A percentile compares a stretch with the other conserved stretches of the same genome.
These are phyloP conservation scores for Epirrhoe tristata DNA, from an alignment of 2,888 invertebrate genomes.

Conservation along the genomic window DNA sequence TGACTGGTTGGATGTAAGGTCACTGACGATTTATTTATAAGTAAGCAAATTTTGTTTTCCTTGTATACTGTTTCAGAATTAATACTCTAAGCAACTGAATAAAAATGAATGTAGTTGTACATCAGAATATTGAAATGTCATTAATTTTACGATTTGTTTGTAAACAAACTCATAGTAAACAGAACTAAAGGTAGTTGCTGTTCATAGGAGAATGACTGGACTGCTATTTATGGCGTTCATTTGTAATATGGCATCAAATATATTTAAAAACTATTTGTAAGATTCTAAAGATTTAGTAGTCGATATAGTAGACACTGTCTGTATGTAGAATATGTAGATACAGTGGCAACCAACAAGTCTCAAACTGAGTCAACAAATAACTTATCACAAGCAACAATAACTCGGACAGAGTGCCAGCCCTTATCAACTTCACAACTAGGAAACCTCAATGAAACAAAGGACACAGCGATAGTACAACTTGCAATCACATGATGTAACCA, in stretches of 20 bases:
- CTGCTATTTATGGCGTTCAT: not conserved
- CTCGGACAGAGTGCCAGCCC: not conserved
- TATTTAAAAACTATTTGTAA: not conserved
- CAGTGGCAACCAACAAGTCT: slow-evolving; percentile 12
- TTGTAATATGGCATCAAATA: not conserved
- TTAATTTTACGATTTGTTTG: slow-evolving; percentile 41
- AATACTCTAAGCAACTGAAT: not conserved
- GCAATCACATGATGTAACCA: slow-evolving; percentile 14
- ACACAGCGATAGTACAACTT: not conserved
- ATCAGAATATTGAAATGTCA: not conserved
- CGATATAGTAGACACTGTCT: not conserved
- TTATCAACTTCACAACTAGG: slow-evolving; percentile 11
- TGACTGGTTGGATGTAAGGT: slow-evolving; percentile 20
- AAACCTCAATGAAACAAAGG: slow-evolving; percentile 23
- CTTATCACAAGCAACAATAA: not conserved
- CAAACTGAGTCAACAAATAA: slow-evolving; percentile 30
- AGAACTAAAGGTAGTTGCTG: not conserved
- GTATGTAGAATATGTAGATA: not conserved
- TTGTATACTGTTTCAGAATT: slow-evolving; percentile 20
- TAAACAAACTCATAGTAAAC: slow-evolving; percentile 38
- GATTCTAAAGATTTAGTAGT: not conserved
- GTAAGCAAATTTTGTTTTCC: slow-evolving; percentile 40
- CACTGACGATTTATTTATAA: slow-evolving; percentile 35
- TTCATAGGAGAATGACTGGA: not conserved
- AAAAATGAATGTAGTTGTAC: slow-evolving; percentile 1